A percentile compares a stretch with the other conserved stretches of the same genome.
phyloP scores from a whole-genome alignment of 2,113 vertebrate genomes.

The Orthonyx spaldingii region DNA sequence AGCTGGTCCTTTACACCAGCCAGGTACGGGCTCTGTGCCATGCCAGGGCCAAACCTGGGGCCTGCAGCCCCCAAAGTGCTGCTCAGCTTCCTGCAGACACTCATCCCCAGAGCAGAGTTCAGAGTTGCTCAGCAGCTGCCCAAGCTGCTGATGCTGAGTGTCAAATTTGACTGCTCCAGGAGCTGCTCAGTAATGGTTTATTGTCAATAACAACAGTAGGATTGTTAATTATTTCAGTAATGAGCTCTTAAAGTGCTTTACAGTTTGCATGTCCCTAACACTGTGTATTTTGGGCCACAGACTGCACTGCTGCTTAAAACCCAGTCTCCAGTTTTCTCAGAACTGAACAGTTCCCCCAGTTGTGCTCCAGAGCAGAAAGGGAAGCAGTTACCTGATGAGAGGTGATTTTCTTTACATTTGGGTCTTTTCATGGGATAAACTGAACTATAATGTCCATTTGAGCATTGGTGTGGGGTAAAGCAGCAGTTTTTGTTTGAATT shows the following conservation, averaged over 20 bases:
- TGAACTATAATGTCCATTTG: not conserved
- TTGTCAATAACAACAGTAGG: not conserved
- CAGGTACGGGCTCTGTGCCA: slow-evolving; percentile 74
- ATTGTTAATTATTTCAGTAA: not conserved
- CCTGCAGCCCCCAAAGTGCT: not conserved
- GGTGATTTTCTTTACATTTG: slow-evolving; percentile 62
- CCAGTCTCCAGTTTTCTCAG: slow-evolving; percentile 87
- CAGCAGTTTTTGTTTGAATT: not conserved
- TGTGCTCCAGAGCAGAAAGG: slow-evolving; percentile 77
- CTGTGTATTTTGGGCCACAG: slow-evolving; percentile 72
- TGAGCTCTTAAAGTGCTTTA: not conserved
- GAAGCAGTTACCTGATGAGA: slow-evolving; percentile 79
- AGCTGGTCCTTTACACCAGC: slow-evolving; percentile 96
- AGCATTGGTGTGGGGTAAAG: not conserved
- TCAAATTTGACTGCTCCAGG: not conserved
- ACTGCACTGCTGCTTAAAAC: slow-evolving; percentile 95
- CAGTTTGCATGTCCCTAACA: not conserved
- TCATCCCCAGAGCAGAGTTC: not conserved
- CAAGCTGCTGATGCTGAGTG: not conserved
- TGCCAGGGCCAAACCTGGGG: not conserved
- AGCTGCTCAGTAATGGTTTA: not conserved
- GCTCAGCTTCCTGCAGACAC: not conserved
- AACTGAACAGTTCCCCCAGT: slow-evolving; percentile 71
- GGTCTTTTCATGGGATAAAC: not conserved
- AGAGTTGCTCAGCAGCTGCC: not conserved